Evolutionary conservation across 2,113 vertebrate species (phyloP), one percentile per base, ranked within the genome.

Genomic region (Pomatostomus ruficeps): DNA sequence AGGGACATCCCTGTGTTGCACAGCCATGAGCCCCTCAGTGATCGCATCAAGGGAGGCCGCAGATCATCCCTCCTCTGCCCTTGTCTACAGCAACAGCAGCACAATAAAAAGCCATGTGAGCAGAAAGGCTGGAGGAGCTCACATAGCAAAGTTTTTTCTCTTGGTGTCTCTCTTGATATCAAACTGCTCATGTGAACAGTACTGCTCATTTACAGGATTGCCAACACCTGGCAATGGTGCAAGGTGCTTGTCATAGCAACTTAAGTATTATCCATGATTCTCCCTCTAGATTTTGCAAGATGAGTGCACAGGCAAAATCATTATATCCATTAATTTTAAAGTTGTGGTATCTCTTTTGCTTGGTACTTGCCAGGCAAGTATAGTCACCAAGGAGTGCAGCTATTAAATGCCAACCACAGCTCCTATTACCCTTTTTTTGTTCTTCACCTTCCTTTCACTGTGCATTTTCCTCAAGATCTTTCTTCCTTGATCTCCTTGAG

Each of bases 381-480:
- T 0, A 89, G 23, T 16, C 51, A 89, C 12, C 14, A 59, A 35
- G 3, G 7, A 62, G 49, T 61, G 35, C 29, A 91, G 59, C 59
- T 86, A 54, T 43, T 38, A 68, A 74, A 38, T 40, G 33, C 35
- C 81, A 94, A 58, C 49, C 25, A 68, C 46, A 70, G 51, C 10
- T 75, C 31, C 54, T 73, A 54, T 31, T 57, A 66, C 13, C 9
- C 36, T 29, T 79, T 82, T 66, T 85, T 49, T 82, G 31, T 79
- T 88, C 22, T 90, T 92, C 42, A 67, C 52, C 10, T 77, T 94
- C 36, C 43, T 84, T 79, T 91, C 62, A 61, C 45, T 4, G 2
- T 51, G 51, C 72, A 88, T 93, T 95, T 97, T 94, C 86, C 78
- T 93, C 78, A 48, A 82, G 62, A 46, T 92, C 57, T 84, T 91